These are phyloP conservation scores for Sphaeramia orbicularis DNA, from an alignment of 2,797 vertebrate genomes.

Conservation along the genomic window DNA sequence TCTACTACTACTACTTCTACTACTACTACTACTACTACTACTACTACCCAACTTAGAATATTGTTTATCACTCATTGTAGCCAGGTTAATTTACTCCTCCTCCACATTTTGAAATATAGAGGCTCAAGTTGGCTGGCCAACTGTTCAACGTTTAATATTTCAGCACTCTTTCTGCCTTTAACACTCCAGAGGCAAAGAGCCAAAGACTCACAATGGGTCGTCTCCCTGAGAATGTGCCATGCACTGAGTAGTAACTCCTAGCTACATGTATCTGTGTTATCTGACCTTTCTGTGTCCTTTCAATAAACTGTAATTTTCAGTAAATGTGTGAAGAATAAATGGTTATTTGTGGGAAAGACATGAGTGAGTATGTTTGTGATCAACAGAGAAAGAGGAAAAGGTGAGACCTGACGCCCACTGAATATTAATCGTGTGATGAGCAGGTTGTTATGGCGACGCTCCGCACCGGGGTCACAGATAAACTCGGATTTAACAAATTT, in stretches of 20 bases:
- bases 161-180: slow-evolving; percentile 84
- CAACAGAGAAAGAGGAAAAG: slow-evolving; percentile 23
- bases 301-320: slow-evolving; percentile 90
- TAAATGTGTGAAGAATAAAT: slow-evolving; percentile 88
- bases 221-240: slow-evolving; percentile 90
- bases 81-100: slow-evolving; percentile 85
- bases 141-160: slow-evolving; percentile 87
- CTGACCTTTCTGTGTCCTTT: slow-evolving; percentile 88
- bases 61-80: slow-evolving; percentile 83
- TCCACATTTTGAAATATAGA: slow-evolving; percentile 83
- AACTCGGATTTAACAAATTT: too few relatives aligned
- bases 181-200: slow-evolving; percentile 86
- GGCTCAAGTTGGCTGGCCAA: slow-evolving; percentile 90
- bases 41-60: slow-evolving; percentile 78
- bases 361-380: slow-evolving; percentile 72
- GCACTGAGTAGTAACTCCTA: slow-evolving; percentile 89
- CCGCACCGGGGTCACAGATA: too few relatives aligned
- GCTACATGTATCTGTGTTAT: slow-evolving; percentile 86
- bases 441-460: neutral
- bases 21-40: slow-evolving; percentile 63
- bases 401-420: neutral
- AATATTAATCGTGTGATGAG: slow-evolving; percentile 29
- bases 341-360: slow-evolving; percentile 85
- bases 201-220: slow-evolving; percentile 90
- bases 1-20: slow-evolving; percentile 43